These are phyloP conservation scores for Setipinna tenuifilis DNA, from an alignment of 2,797 vertebrate species.

Conservation along the genomic window DNA sequence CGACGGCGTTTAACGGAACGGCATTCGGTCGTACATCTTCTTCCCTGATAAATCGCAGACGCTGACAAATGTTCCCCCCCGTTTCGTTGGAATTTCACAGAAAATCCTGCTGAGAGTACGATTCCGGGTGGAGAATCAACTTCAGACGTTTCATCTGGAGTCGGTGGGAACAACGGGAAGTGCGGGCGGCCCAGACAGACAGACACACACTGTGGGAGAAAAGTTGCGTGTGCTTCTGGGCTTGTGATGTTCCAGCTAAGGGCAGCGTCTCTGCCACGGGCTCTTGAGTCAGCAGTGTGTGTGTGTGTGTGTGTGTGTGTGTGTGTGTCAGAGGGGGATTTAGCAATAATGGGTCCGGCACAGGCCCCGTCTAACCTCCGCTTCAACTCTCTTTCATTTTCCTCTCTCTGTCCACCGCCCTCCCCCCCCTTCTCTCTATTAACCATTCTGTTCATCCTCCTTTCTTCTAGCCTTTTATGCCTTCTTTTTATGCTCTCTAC, in stretches of 20 bases:
- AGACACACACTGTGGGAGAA: neutral
- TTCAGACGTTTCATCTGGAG: neutral
- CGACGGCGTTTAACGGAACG: neutral
- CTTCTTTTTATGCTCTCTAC: no score
- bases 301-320: no score
- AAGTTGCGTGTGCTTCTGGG: neutral
- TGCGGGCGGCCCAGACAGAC: neutral
- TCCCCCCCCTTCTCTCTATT: neutral
- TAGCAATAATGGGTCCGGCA: neutral
- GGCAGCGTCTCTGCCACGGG: neutral
- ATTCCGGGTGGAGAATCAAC: neutral
- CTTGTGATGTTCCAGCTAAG: neutral
- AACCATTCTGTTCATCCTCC: neutral
- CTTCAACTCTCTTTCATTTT: neutral
- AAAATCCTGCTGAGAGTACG: neutral
- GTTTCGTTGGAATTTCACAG: constrained; percentile 9
- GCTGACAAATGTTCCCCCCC: neutral
- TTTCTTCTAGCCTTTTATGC: neutral
- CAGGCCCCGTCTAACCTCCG: neutral
- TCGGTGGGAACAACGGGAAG: neutral
- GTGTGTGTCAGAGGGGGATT: constrained; percentile 16
- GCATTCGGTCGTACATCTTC: neutral
- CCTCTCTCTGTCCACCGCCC: no score
- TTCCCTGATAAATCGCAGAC: neutral
- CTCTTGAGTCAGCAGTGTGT: constrained; percentile 19